Conservation (phyloP, 23 tunicate species). For the Aplidium turbinatum region DNA sequence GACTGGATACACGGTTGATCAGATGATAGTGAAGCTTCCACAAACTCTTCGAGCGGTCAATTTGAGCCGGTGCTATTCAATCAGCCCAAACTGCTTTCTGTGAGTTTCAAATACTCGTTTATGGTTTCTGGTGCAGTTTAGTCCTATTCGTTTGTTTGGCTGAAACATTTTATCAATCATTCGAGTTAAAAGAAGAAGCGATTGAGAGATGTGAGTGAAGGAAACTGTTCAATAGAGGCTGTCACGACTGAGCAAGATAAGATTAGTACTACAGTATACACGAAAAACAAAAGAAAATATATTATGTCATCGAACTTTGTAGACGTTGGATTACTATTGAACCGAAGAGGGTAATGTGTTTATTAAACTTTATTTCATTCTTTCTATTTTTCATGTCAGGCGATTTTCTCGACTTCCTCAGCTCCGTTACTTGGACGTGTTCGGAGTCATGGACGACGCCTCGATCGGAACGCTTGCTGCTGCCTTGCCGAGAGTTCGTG, state of each 20-base stretch:
- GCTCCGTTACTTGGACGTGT: slow-evolving; percentile 78
- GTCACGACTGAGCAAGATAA: too few species aligned
- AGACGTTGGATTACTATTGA: background rate
- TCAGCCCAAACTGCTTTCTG: slow-evolving; percentile 79
- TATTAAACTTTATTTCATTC: background rate
- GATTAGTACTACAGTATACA: too few species aligned
- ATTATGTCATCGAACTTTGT: too few species aligned
- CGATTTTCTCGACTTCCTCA: slow-evolving; percentile 60
- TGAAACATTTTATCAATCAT: too few species aligned
- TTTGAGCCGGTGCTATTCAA: slow-evolving; percentile 81
- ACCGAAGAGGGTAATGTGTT: background rate
- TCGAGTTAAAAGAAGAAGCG: too few species aligned
- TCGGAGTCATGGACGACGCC: slow-evolving; percentile 89
- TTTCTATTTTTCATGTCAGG: slow-evolving; percentile 28
- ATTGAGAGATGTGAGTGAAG: too few species aligned
- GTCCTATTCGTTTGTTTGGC: too few species aligned
- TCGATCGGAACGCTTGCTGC: slow-evolving; percentile 63
- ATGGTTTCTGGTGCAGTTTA: too few species aligned
- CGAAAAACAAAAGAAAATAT: too few species aligned
- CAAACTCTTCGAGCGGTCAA: slow-evolving; percentile 51
- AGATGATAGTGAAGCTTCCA: slow-evolving; percentile 34
- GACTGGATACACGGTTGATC: slow-evolving; percentile 47
- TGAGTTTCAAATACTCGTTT: slow-evolving; percentile 36
- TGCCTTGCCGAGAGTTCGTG: slow-evolving; percentile 65
- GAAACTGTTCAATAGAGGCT: too few species aligned